phyloP scores from a whole-genome alignment of 2,888 invertebrate genomes.

The Standfussiana lucernea region DNA sequence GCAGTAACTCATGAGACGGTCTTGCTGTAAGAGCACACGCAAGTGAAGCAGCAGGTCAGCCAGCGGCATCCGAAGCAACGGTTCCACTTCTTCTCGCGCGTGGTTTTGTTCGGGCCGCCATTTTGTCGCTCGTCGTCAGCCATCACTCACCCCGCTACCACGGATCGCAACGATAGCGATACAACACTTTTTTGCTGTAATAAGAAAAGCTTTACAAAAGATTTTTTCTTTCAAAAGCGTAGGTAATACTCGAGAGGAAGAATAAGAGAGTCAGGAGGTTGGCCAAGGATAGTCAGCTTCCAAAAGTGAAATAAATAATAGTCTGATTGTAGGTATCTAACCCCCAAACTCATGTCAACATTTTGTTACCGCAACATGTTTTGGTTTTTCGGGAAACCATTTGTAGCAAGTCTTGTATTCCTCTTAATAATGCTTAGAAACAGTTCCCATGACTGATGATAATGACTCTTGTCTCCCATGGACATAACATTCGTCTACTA shows the following conservation, averaged over 20 bases:
- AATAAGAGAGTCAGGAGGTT: neutral
- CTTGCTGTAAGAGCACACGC: slow-evolving; percentile 72
- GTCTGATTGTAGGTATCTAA: neutral
- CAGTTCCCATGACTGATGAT: neutral
- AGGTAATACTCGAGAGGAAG: neutral
- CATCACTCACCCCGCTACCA: slow-evolving; percentile 69
- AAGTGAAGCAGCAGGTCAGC: slow-evolving; percentile 75
- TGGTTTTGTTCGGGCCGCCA: slow-evolving; percentile 49
- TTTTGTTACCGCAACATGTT: slow-evolving; percentile 14
- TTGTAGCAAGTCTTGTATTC: neutral
- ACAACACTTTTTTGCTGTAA: slow-evolving; percentile 23
- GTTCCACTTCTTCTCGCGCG: slow-evolving; percentile 78
- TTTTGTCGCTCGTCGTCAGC: slow-evolving; percentile 72
- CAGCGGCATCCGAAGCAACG: slow-evolving; percentile 74
- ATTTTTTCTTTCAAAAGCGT: neutral
- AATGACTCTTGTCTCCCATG: neutral
- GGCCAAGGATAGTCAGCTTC: neutral
- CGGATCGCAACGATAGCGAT: slow-evolving; percentile 38
- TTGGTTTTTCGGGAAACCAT: neutral
- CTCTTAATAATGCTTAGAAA: neutral
- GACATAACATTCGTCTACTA: neutral
- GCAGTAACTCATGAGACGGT: slow-evolving; percentile 48
- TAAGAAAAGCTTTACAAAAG: neutral
- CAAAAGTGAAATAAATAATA: neutral
- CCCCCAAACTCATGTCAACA: neutral